Evolutionary conservation across 2,888 invertebrate species (phyloP).

Genomic region (Lasioglossum vierecki): DNA sequence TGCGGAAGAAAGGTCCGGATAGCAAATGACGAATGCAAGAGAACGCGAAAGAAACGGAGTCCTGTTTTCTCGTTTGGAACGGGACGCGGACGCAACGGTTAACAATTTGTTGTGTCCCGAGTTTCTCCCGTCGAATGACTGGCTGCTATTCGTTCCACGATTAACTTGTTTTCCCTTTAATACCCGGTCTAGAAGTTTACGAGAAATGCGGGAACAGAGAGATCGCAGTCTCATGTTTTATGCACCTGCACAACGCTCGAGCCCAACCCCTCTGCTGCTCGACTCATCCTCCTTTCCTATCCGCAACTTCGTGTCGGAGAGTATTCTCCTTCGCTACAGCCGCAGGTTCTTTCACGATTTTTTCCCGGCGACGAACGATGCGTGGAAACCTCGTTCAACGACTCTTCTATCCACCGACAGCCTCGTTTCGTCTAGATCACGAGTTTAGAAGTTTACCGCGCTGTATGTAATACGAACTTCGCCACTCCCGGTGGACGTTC

Average conservation of each 20-base stretch:
- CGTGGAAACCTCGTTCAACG: not conserved
- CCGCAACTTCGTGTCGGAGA: not conserved
- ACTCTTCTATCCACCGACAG: not conserved
- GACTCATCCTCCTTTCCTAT: not conserved
- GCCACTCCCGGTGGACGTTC: too few relatives aligned
- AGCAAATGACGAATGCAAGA: not conserved
- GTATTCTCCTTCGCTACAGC: not conserved
- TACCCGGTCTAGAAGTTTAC: not conserved
- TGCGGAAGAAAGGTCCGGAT: not conserved
- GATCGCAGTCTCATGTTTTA: conserved; percentile 23
- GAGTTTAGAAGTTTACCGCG: not conserved
- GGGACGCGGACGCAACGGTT: not conserved
- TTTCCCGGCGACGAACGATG: not conserved
- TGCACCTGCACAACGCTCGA: not conserved
- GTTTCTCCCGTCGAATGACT: conserved; percentile 6
- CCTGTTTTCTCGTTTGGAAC: not conserved
- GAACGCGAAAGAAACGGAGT: not conserved
- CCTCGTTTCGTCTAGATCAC: not conserved
- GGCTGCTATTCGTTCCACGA: conserved; percentile 3
- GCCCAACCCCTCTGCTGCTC: not conserved
- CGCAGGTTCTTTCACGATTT: not conserved
- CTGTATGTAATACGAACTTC: too few relatives aligned
- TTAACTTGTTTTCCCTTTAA: conserved; percentile 10
- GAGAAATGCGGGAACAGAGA: not conserved
- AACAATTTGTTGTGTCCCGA: not conserved